Evolutionary conservation across 2,113 vertebrate genomes (phyloP).

Genomic region (Macquaria ambigua): DNA sequence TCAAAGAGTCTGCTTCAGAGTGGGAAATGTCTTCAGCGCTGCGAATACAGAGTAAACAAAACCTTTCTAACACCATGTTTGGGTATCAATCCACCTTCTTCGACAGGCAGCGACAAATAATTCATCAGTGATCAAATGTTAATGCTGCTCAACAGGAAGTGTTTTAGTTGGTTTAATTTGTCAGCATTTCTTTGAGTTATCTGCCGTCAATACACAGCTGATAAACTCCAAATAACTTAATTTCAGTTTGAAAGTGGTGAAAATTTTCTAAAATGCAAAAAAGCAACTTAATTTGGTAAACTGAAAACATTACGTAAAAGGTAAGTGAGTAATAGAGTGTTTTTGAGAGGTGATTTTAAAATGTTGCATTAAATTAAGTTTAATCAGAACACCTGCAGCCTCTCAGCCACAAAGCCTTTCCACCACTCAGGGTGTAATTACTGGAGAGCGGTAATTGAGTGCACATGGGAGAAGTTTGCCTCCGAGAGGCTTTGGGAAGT

Average conservation of each 20-base stretch:
- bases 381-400: constrained; percentile 43
- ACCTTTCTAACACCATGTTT: neutral
- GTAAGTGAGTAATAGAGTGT: neutral
- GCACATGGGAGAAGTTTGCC: no score
- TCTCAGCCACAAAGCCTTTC: constrained; percentile 20
- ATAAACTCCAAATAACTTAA: neutral
- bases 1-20: neutral
- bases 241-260: neutral
- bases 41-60: neutral
- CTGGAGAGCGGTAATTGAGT: neutral
- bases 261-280: neutral
- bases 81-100: neutral
- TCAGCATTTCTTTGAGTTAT: neutral
- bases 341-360: neutral
- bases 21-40: neutral
- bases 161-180: neutral
- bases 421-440: neutral
- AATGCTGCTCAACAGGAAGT: neutral
- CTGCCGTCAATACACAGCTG: neutral
- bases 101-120: neutral
- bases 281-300: neutral
- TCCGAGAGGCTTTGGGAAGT: no score
- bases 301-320: neutral
- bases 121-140: neutral
- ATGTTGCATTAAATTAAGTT: neutral